phyloP scores from a whole-genome alignment of 2,888 invertebrate genomes.

The Elegia similella region DNA sequence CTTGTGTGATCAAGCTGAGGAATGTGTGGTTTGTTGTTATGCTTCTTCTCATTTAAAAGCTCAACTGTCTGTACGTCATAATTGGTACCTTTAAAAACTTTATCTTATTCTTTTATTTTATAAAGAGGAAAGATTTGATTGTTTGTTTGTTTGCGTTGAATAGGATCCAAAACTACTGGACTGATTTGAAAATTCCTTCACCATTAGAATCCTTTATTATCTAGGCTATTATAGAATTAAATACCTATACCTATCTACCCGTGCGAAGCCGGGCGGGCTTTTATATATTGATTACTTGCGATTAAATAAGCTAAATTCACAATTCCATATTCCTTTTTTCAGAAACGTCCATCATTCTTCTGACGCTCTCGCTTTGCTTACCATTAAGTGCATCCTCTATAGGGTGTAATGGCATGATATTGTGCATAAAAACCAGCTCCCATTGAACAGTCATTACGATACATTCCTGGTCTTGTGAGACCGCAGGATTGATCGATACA shows the following conservation, averaged over 20 bases:
- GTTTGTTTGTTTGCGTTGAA: too few relatives aligned
- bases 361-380: not conserved
- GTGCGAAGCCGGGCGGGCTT: too few relatives aligned
- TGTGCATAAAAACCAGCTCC: constrained; percentile 1
- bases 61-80: not conserved
- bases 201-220: too few relatives aligned
- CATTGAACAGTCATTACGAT: constrained; percentile 6
- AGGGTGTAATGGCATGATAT: constrained; percentile 7
- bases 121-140: too few relatives aligned
- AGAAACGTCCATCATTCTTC: not conserved
- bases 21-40: not conserved
- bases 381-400: not conserved
- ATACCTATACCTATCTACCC: too few relatives aligned
- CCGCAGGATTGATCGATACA: constrained; percentile 6
- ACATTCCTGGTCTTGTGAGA: constrained; percentile 3
- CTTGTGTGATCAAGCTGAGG: not conserved
- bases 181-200: too few relatives aligned
- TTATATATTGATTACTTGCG: too few relatives aligned
- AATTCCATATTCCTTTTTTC: not conserved
- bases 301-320: not conserved
- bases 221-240: too few relatives aligned
- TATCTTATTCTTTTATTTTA: too few relatives aligned
- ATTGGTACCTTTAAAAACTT: not conserved
- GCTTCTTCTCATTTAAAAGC: not conserved
- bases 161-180: too few relatives aligned